A percentile compares a stretch with the other conserved stretches of the same genome.
Evolutionary conservation across 30 jellyfish, hydroid and myxozoan genomes (phyloP).

Genomic region (Aurelia sp.): DNA sequence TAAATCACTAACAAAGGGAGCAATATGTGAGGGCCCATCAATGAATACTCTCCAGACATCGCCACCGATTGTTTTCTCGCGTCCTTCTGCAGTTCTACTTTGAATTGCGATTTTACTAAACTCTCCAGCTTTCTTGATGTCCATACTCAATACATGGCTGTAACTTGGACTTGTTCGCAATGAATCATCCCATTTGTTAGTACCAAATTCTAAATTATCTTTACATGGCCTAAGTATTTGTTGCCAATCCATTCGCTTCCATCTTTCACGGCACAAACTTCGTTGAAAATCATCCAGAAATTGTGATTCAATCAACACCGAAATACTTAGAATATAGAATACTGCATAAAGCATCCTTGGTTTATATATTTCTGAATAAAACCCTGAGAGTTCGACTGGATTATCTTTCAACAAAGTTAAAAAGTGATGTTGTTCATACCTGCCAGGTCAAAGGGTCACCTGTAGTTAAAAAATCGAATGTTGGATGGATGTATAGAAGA

Average conservation of each 20-base stretch:
- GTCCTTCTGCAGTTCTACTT: conserved; percentile 88
- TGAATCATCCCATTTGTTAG: conserved; percentile 61
- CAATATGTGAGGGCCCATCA: conserved; percentile 78
- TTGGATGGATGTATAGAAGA: no score
- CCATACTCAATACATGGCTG: conserved; percentile 86
- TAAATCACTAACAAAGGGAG: conserved; percentile 89
- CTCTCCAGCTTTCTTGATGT: conserved; percentile 86
- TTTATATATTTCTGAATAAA: not conserved
- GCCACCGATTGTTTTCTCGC: conserved; percentile 83
- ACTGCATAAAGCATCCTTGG: not conserved
- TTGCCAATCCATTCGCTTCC: conserved; percentile 98
- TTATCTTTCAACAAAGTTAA: no score
- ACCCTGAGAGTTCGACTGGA: no score
- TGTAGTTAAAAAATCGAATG: no score
- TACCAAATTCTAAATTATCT: conserved; percentile 74
- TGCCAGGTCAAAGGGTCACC: no score
- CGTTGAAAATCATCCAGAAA: conserved; percentile 87
- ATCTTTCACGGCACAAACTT: conserved; percentile 85
- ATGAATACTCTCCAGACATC: conserved; percentile 93
- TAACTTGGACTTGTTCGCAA: conserved; percentile 88
- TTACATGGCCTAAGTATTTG: conserved; percentile 87
- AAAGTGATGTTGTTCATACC: no score
- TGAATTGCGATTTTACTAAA: conserved; percentile 88
- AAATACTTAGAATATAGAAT: not conserved
- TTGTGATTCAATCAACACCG: conserved; percentile 21